Percentiles rank a stretch among this genome's conserved stretches.
These are phyloP conservation scores for Lissonota sp. DNA, from an alignment of 2,888 invertebrate species.

Conservation along the genomic window DNA sequence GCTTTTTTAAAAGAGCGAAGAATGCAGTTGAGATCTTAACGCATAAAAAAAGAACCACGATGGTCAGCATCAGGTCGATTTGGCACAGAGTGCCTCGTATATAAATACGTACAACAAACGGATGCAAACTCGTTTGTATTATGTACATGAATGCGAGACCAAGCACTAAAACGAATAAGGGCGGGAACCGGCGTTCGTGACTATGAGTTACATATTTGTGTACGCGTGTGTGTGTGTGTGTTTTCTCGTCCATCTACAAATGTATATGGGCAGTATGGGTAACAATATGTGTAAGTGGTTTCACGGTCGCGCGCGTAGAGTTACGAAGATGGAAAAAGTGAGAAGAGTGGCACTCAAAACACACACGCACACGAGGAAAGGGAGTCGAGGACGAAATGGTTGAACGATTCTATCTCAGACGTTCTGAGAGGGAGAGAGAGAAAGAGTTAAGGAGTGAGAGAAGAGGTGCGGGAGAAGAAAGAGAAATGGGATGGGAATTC, in stretches of 20 bases:
- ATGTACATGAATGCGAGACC: constrained; percentile 49
- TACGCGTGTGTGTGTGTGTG: constrained; percentile 17
- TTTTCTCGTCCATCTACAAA: neutral
- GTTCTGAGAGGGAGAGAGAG: constrained; percentile 44
- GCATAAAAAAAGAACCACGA: neutral
- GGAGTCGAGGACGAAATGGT: constrained; percentile 27
- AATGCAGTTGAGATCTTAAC: neutral
- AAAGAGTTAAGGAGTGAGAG: constrained; percentile 41
- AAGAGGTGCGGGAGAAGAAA: constrained; percentile 10
- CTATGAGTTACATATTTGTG: constrained; percentile 49
- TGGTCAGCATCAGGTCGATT: neutral
- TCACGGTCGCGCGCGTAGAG: constrained; percentile 28
- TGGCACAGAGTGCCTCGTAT: neutral
- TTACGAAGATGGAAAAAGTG: constrained; percentile 54
- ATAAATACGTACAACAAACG: neutral
- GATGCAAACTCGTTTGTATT: constrained; percentile 46
- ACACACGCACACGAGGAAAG: constrained; percentile 6
- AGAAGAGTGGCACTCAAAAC: constrained; percentile 43
- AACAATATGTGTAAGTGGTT: constrained; percentile 21
- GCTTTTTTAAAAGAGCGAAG: neutral
- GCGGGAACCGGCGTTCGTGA: too few species aligned
- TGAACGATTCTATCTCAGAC: constrained; percentile 41
- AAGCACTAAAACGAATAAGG: too few species aligned
- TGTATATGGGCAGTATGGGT: too few species aligned
- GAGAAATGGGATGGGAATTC: neutral